Percentiles rank a stretch among this genome's conserved stretches.
These are phyloP conservation scores for Episyrphus balteatus DNA, from an alignment of 1,140 invertebrate genomes.

Conservation along the genomic window DNA sequence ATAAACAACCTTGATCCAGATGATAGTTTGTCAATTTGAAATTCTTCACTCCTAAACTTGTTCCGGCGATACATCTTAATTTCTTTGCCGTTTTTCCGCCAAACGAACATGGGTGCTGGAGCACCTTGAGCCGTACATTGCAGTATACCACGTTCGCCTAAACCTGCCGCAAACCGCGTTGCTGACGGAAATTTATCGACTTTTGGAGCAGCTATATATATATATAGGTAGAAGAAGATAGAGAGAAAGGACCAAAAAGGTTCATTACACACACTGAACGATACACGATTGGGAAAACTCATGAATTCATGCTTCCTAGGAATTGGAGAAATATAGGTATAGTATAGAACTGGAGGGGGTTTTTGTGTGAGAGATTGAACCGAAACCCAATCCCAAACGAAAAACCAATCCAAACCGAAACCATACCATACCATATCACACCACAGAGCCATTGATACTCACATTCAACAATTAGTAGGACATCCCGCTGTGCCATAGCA, in stretches of 20 bases:
- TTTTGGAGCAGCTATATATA: constrained; percentile 63
- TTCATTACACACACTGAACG: background rate
- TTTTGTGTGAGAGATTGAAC: background rate
- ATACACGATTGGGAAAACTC: background rate
- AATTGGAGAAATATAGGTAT: too few relatives aligned
- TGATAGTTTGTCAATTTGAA: constrained; percentile 41
- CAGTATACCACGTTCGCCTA: constrained; percentile 66
- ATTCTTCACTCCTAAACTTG: constrained; percentile 23
- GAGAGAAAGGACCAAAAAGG: background rate
- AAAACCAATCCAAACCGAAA: background rate
- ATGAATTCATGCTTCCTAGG: background rate
- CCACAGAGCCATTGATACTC: constrained; percentile 37
- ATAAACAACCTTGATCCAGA: constrained; percentile 71
- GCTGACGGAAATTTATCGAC: constrained; percentile 70
- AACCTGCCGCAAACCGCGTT: constrained; percentile 77
- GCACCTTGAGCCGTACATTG: constrained; percentile 71
- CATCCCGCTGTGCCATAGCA: constrained; percentile 45
- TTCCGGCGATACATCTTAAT: constrained; percentile 26
- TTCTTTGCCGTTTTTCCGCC: constrained; percentile 55
- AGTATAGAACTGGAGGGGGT: background rate
- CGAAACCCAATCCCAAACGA: background rate
- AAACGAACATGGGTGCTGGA: constrained; percentile 71
- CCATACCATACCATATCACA: background rate
- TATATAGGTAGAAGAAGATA: background rate
- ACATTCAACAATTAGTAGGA: constrained; percentile 70